Percentiles rank a stretch among this genome's conserved stretches.
These are phyloP conservation scores for Ascaphus truei DNA, from an alignment of 2,113 vertebrate genomes.

Conservation along the genomic window DNA sequence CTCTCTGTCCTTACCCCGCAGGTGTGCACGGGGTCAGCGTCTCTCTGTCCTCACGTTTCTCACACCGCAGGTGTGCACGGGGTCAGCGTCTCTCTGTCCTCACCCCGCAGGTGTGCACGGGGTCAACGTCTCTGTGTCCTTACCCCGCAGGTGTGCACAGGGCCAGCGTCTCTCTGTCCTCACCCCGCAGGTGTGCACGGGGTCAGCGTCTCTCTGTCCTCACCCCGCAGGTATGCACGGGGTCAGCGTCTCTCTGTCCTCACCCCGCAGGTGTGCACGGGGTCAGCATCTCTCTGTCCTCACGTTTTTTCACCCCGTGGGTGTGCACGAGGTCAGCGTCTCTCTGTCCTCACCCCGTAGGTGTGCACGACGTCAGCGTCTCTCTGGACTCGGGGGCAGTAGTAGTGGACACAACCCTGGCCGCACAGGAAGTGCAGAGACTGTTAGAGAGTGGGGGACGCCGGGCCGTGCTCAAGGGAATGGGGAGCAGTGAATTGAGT, in stretches of 20 bases:
- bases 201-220: constrained; percentile 60
- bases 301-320: not conserved
- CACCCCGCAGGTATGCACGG: not conserved
- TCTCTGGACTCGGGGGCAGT: constrained; percentile 69
- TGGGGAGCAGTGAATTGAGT: constrained; percentile 65
- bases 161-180: not conserved
- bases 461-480: constrained; percentile 76
- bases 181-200: not conserved
- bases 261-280: not conserved
- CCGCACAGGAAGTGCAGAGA: constrained; percentile 65
- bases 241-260: not conserved
- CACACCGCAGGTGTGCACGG: no score
- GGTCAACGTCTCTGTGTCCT: not conserved
- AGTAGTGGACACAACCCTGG: constrained; percentile 70
- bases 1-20: no score
- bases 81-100: not conserved
- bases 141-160: not conserved
- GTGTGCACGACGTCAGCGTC: constrained; percentile 62
- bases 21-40: no score
- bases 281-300: not conserved
- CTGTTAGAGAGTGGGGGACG: constrained; percentile 76
- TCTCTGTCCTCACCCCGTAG: constrained; percentile 47
- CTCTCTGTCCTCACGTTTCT: no score
- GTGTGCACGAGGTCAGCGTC: not conserved
- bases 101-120: not conserved